Evolutionary conservation across 2,797 vertebrate genomes (phyloP), one percentile per base, ranked within the genome.

Genomic region (Acipenser transmontanus): DNA sequence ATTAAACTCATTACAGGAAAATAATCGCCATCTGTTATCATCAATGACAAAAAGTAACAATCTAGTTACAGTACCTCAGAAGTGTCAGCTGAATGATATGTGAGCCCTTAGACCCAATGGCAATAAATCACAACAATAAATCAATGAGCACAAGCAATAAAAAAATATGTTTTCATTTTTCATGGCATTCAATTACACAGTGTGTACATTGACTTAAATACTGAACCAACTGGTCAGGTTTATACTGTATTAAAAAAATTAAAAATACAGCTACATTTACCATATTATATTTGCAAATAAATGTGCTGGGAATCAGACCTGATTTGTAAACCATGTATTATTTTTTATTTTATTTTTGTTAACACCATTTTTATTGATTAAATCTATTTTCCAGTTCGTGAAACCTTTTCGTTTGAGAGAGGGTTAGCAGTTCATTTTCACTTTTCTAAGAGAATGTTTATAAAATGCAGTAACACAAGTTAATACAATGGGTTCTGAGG

Each of bases 1-100:
- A 91, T 91, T 91, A 90, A 88, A 90, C 81, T 83, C 84, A 90
- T 90, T 89, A 91, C 85, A 84, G 84, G 86, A 87, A 89, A 90
- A 88, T 89, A 88, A 89, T 90, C 85, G 87, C 80, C 80, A 89
- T 89, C 87, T 82, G 88, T 90, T 90, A 89, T 86, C 83, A 85
- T 87, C 88, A 89, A 85, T 85, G 82, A 83, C 75, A 0, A 74
- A 79, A 89, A 87, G 83, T 90, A 87, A 89, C 89, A 91, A 84
- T 77, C 84, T 90, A 88, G 87, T 91, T 90, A 89, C 87, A 82
- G 85, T 84, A 86, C 83, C 85, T 85, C 85, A 90, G n/a, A 85
- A 80, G 76, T 89, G 87, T 90, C 91, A 89, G 82, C 68, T 74
- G 77, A 85, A 80, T 87, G 82, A 89, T 89, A 89, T 88, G 84